A percentile compares a stretch with the other conserved stretches of the same genome.
phyloP scores from a whole-genome alignment of 2,797 vertebrate species.

The Sebastes hubbsi region DNA sequence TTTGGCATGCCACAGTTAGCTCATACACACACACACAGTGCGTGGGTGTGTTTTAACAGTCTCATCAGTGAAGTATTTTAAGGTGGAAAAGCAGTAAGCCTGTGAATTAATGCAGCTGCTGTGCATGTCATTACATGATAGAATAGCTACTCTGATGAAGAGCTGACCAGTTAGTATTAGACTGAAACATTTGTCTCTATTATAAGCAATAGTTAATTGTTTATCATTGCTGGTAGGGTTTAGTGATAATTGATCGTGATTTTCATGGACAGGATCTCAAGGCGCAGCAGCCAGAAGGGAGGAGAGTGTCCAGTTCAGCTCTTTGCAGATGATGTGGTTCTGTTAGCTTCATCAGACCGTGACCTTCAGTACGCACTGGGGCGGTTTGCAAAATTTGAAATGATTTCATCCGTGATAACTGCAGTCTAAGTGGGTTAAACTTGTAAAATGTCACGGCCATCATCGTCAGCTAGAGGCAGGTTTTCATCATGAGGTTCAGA shows the following conservation, averaged over 20 bases:
- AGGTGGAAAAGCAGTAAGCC: not conserved
- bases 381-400: not conserved
- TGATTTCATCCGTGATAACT: not conserved
- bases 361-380: no score
- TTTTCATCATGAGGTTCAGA: not conserved
- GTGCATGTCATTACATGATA: constrained; percentile 15
- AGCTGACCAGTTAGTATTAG: not conserved
- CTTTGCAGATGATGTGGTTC: no score
- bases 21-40: not conserved
- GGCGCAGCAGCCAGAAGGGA: no score
- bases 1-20: constrained; percentile 14
- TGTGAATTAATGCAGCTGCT: not conserved
- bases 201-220: not conserved
- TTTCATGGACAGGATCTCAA: no score
- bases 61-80: constrained; percentile 33
- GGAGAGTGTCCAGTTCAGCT: no score
- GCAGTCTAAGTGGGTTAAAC: no score
- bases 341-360: no score
- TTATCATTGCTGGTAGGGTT: not conserved
- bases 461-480: not conserved
- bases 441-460: not conserved
- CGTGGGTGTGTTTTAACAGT: constrained; percentile 17
- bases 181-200: not conserved
- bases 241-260: not conserved
- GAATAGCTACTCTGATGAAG: not conserved